Conservation (phyloP, 92 coral and sea anemone genomes). For the Parazoanthus darwini region DNA sequence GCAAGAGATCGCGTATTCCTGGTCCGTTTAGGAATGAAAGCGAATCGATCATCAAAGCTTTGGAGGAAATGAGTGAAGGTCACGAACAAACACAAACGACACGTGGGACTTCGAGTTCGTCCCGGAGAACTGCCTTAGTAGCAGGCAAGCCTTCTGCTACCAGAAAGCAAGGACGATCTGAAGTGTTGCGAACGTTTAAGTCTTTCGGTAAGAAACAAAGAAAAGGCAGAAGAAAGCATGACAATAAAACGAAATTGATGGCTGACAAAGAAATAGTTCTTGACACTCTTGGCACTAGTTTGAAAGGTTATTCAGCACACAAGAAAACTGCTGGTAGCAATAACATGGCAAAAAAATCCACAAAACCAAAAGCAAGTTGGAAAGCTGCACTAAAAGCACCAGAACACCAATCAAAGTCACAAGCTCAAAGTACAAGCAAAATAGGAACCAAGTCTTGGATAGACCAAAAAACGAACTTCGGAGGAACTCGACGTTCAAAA, state of each 20-base stretch:
- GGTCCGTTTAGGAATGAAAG: constrained; percentile 6
- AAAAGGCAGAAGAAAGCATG: neutral
- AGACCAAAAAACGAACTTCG: neutral
- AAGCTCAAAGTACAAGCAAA: neutral
- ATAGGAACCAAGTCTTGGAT: neutral
- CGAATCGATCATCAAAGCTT: constrained; percentile 40
- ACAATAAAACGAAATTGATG: neutral
- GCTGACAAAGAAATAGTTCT: too few species aligned
- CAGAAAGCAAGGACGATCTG: neutral
- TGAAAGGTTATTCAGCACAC: neutral
- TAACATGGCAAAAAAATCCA: neutral
- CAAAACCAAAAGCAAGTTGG: neutral
- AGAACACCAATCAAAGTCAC: neutral
- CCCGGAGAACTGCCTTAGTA: neutral
- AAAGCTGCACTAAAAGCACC: neutral
- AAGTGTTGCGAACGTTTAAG: neutral
- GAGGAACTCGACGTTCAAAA: neutral
- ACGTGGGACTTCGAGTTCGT: neutral
- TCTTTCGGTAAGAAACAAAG: neutral
- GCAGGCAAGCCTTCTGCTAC: neutral
- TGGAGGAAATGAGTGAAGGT: constrained; percentile 35
- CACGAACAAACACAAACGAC: neutral
- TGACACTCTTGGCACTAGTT: neutral
- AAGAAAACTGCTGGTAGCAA: neutral
- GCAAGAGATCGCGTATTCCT: constrained; percentile 19